Base-by-base conservation (phyloP, 2,888 invertebrate species). In the Parnassius glacialis region DNA sequence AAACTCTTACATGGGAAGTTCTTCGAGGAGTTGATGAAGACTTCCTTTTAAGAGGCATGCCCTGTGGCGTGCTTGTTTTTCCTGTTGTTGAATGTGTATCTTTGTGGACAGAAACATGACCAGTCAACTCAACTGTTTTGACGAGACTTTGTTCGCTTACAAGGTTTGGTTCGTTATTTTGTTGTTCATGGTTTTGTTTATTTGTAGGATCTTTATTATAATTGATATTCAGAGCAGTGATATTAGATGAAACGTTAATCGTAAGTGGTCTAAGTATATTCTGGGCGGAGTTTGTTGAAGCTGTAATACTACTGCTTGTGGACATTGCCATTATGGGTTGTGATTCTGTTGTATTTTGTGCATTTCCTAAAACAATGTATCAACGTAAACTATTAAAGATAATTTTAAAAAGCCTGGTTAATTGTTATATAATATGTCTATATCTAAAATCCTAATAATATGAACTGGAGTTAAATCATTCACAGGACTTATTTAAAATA, bases 1-100 rank as follows among this genome's bases (percentile, higher is more conserved):
- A 81, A 1, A 94, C 94, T 67, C 95, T 92, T 10, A 95, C 92
- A 74, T 95, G 95, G 12, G 93, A 93, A 34, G 92, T 92, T 57
- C 93, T 85, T 3, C 95, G 90, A 0, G 95, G 95, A 1, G 95
- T 95, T 0, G 95, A 95, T 0, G 93, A 86, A 57, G 94, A 94
- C 66, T 90, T 92, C 61, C 87, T 89, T 3, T 81, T 75, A 5
- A 79, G 79, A 9, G 86, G 86, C 52, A 81, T 64, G 2, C 74
- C 74, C 66, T 85, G 81, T 2, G 92, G 92, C 2, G 92, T 92
- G 67, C 76, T 84, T 1, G 76, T 75, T 69, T 83, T 80, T 13
- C 67, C 64, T 47, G 70, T 64, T 55, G 67, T 67, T 12, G 77
- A 64, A 47, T 75, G 70, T n/a, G 73, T 72, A 68, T 88, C 85